Percentiles rank a stretch among this genome's conserved stretches.
These are phyloP conservation scores for Helicoverpa armigera DNA, from an alignment of 1,140 invertebrate genomes.

Conservation along the genomic window DNA sequence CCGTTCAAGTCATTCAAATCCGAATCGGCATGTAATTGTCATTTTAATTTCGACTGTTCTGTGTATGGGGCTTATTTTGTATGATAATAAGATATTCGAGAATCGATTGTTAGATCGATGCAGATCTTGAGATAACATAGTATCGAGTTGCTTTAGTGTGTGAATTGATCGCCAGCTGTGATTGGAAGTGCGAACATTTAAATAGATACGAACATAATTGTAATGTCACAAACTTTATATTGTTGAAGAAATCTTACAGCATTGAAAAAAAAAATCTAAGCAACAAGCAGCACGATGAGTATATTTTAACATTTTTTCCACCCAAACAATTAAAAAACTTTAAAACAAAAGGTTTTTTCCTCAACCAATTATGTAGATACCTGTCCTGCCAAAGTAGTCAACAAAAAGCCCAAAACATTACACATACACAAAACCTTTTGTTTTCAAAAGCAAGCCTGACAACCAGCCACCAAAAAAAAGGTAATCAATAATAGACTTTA, in stretches of 20 bases:
- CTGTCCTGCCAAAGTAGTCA: too few species aligned
- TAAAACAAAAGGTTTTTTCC: too few species aligned
- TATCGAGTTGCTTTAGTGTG: conserved; percentile 49
- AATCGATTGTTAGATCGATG: conserved; percentile 61
- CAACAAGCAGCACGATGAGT: too few species aligned
- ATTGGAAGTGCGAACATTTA: conserved; percentile 40
- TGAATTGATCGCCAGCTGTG: conserved; percentile 51
- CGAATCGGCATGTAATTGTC: conserved; percentile 72
- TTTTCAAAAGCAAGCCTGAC: conserved; percentile 16
- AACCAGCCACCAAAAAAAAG: not conserved
- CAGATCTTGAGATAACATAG: conserved; percentile 67
- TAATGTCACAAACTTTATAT: conserved; percentile 9
- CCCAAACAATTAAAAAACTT: too few species aligned
- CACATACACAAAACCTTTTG: not conserved
- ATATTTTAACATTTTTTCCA: too few species aligned
- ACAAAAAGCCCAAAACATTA: not conserved
- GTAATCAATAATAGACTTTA: conserved; percentile 31
- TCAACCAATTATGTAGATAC: too few species aligned
- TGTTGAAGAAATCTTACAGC: conserved; percentile 20
- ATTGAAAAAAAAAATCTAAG: not conserved
- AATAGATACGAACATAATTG: conserved; percentile 34
- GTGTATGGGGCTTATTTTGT: conserved; percentile 57
- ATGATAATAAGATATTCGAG: conserved; percentile 68
- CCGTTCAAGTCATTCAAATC: conserved; percentile 71
- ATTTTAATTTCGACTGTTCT: conserved; percentile 70